Evolutionary conservation across 1,140 invertebrate species (phyloP).

Genomic region (Diachasmimorpha longicaudata): DNA sequence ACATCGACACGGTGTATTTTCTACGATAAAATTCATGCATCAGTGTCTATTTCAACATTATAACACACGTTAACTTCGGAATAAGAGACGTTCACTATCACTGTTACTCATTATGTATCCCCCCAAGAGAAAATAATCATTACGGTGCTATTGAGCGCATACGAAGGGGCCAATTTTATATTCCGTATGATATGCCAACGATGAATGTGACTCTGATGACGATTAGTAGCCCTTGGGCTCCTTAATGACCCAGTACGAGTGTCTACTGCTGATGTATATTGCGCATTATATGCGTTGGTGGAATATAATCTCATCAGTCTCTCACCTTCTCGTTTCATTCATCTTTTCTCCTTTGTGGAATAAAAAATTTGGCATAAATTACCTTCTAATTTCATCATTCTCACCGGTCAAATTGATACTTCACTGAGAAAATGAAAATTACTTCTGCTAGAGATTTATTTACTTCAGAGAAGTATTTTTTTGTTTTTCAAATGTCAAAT

Average conservation of each 20-base stretch:
- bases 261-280: neutral
- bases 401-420: no score
- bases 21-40: slow-evolving; percentile 28
- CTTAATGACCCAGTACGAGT: slow-evolving; percentile 41
- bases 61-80: slow-evolving; percentile 1
- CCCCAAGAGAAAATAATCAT: slow-evolving; percentile 31
- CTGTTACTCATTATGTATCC: slow-evolving; percentile 27
- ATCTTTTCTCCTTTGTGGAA: neutral
- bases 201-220: slow-evolving; percentile 52
- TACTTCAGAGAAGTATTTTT: no score
- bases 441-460: no score
- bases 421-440: no score
- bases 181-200: slow-evolving; percentile 38
- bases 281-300: neutral
- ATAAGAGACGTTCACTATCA: neutral
- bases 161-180: slow-evolving; percentile 44
- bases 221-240: slow-evolving; percentile 50
- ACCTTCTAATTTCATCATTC: neutral
- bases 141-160: slow-evolving; percentile 27
- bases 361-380: neutral
- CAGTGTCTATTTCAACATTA: slow-evolving; percentile 35
- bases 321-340: neutral
- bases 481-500: no score
- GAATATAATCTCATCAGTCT: slow-evolving; percentile 5
- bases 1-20: neutral